phyloP scores from a whole-genome alignment of 37 sponge, comb jelly and placozoan genomes.

The Halisarca cf. caerulea region DNA sequence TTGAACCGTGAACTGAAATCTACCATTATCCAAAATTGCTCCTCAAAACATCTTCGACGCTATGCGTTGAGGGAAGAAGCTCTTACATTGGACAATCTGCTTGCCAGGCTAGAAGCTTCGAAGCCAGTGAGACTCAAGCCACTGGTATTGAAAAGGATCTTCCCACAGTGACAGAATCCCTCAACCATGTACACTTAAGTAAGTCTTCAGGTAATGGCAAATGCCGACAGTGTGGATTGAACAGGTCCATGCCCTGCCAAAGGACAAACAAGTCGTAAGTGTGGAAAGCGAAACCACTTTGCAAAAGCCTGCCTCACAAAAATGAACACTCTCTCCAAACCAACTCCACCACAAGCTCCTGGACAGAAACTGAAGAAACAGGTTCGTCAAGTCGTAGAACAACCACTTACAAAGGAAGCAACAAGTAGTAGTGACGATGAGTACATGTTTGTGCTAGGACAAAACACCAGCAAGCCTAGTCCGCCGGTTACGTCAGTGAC shows the following conservation, averaged over 20 bases:
- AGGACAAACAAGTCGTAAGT: conserved; percentile 38
- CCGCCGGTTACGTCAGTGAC: too few species aligned
- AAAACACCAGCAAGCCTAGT: too few species aligned
- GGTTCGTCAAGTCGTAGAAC: too few species aligned
- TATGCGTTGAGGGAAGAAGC: conserved; percentile 23
- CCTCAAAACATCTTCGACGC: conserved; percentile 36
- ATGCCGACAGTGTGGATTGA: conserved; percentile 31
- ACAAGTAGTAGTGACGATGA: too few species aligned
- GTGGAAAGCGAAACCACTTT: conserved; percentile 52
- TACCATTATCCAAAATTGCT: conserved; percentile 43
- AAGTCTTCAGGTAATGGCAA: too few species aligned
- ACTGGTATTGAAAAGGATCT: background rate
- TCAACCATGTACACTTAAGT: too few species aligned
- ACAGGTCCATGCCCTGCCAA: conserved; percentile 38
- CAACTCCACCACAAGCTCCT: too few species aligned
- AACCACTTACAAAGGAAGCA: too few species aligned
- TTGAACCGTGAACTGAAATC: conserved; percentile 27
- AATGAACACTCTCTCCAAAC: too few species aligned
- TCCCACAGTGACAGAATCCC: too few species aligned
- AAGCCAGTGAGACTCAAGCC: conserved; percentile 55
- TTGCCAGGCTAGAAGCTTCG: conserved; percentile 36
- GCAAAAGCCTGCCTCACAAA: conserved; percentile 28
- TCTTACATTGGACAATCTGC: conserved; percentile 30
- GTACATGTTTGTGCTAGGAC: too few species aligned
- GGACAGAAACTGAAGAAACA: too few species aligned